These are phyloP conservation scores for Drosophila kanekoi DNA, from an alignment of 2,888 invertebrate species.

Conservation along the genomic window DNA sequence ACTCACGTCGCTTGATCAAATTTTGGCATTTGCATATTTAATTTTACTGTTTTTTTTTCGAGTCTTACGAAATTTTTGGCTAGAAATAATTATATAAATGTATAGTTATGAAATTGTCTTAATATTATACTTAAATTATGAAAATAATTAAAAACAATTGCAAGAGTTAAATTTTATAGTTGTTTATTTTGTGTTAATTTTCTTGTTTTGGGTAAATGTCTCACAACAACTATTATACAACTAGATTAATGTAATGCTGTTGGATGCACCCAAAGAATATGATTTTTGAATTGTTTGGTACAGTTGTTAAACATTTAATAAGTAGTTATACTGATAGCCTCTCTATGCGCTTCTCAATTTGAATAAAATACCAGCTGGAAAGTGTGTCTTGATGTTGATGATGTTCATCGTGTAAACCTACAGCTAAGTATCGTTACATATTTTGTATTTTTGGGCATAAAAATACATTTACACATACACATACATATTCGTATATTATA, in stretches of 20 bases:
- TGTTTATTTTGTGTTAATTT: constrained; percentile 47
- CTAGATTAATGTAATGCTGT: constrained; percentile 55
- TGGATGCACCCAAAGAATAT: constrained; percentile 24
- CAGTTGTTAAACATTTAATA: constrained; percentile 29
- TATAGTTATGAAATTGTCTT: constrained; percentile 1
- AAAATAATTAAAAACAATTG: neutral
- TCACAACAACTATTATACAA: constrained; percentile 75
- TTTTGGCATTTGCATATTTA: constrained; percentile 33
- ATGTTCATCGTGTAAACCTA: constrained; percentile 53
- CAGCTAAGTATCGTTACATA: constrained; percentile 49
- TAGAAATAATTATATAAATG: neutral
- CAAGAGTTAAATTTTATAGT: constrained; percentile 5
- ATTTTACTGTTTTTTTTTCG: constrained; percentile 6
- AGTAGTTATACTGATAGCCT: constrained; percentile 27
- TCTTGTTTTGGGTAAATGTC: constrained; percentile 63
- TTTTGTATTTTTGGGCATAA: constrained; percentile 40
- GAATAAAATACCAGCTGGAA: constrained; percentile 11
- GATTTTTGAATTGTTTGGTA: constrained; percentile 24
- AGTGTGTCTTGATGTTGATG: neutral
- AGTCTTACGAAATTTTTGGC: constrained; percentile 8
- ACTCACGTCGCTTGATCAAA: constrained; percentile 38
- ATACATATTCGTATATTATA: constrained; percentile 12
- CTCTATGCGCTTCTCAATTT: constrained; percentile 26
- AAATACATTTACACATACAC: constrained; percentile 28
- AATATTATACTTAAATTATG: neutral